Conservation (phyloP, 2,888 invertebrate species). For the Zygothrica quintamaculata region DNA sequence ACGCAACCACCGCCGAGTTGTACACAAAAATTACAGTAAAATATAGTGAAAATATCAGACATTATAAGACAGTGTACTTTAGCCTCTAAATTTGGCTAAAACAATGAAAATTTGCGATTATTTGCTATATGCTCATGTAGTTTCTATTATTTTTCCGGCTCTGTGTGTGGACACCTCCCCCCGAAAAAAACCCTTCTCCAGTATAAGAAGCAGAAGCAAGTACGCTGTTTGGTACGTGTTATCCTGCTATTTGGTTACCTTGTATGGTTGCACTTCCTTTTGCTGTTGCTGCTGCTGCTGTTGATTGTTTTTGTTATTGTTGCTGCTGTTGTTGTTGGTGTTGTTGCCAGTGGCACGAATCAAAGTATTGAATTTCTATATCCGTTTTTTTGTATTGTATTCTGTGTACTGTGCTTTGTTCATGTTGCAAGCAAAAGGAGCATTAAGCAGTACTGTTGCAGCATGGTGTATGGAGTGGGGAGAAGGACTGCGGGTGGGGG, state of each 20-base stretch:
- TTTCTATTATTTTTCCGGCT: no score
- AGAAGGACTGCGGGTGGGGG: no score
- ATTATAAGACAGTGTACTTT: no score
- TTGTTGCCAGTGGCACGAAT: constrained; percentile 81
- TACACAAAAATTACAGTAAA: no score
- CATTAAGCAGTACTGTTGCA: neutral
- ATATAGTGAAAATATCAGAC: no score
- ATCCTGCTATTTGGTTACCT: constrained; percentile 77
- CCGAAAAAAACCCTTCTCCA: constrained; percentile 1
- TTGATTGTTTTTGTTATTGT: constrained; percentile 58
- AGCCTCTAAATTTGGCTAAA: no score
- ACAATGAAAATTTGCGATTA: no score
- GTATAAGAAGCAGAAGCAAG: constrained; percentile 44
- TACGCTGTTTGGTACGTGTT: constrained; percentile 73
- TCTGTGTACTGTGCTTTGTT: constrained; percentile 25
- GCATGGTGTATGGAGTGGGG: no score
- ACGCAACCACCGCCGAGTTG: no score
- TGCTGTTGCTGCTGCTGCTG: constrained; percentile 35
- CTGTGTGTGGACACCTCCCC: no score
- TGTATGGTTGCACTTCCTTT: constrained; percentile 77
- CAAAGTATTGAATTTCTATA: constrained; percentile 84
- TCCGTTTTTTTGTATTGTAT: constrained; percentile 75
- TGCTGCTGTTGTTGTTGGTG: constrained; percentile 29
- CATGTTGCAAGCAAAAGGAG: constrained; percentile 19
- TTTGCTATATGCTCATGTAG: no score